Percentiles rank a stretch among this genome's conserved stretches.
These are phyloP conservation scores for Hirtodrosophila alboralis DNA, from an alignment of 2,888 invertebrate species.

Conservation along the genomic window DNA sequence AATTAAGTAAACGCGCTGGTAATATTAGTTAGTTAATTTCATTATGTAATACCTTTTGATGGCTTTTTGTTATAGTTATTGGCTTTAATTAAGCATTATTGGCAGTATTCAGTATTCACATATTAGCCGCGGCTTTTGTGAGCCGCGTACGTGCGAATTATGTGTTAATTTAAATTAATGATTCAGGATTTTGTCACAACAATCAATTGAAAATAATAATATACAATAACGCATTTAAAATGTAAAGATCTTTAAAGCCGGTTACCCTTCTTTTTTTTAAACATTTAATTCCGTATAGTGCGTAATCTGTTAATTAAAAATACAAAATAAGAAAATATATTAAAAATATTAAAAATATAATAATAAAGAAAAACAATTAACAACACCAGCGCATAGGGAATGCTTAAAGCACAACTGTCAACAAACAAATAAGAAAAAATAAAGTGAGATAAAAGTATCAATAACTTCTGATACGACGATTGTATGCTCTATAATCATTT, in stretches of 20 bases:
- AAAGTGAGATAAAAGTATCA: not conserved
- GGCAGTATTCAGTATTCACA: constrained; percentile 58
- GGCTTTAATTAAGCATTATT: constrained; percentile 77
- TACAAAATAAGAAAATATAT: constrained; percentile 48
- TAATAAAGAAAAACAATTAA: constrained; percentile 61
- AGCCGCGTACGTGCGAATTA: constrained; percentile 53
- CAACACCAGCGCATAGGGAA: constrained; percentile 22
- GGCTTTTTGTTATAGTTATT: constrained; percentile 62
- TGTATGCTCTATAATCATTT: constrained; percentile 43
- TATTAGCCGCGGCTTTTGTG: constrained; percentile 66
- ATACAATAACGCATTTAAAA: not conserved
- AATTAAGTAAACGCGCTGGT: constrained; percentile 69
- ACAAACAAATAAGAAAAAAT: constrained; percentile 44
- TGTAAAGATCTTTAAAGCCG: constrained; percentile 36
- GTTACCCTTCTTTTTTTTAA: not conserved
- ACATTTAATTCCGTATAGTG: constrained; percentile 23
- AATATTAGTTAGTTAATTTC: constrained; percentile 74
- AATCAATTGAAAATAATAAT: constrained; percentile 46
- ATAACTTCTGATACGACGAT: constrained; percentile 3
- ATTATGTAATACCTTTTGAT: constrained; percentile 60
- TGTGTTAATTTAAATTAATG: constrained; percentile 66
- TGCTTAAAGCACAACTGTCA: constrained; percentile 53
- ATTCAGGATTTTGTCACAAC: constrained; percentile 29
- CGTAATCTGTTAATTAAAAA: constrained; percentile 75
- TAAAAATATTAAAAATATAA: constrained; percentile 34